These are phyloP conservation scores for Hetaerina titia DNA, from an alignment of 2,888 invertebrate species.

Conservation along the genomic window DNA sequence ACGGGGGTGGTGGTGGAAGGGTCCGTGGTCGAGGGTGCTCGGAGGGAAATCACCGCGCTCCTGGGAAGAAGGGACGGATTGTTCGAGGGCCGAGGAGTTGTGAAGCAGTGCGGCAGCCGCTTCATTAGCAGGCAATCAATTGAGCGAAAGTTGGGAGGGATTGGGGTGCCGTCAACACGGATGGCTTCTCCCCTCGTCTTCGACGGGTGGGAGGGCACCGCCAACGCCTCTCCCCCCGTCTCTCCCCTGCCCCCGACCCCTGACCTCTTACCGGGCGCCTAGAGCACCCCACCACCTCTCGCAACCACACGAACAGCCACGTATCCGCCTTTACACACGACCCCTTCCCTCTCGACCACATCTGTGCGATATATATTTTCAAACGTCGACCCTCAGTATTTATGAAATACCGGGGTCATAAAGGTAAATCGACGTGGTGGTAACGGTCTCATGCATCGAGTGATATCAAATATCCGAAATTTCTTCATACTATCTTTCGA, in stretches of 20 bases:
- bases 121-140: slow-evolving; percentile 59
- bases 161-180: neutral
- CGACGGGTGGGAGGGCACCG: neutral
- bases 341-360: too few species aligned
- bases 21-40: neutral
- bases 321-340: too few species aligned
- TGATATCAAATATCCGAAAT: too few species aligned
- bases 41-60: neutral
- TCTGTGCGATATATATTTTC: too few species aligned
- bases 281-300: too few species aligned
- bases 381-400: too few species aligned
- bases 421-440: too few species aligned
- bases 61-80: neutral
- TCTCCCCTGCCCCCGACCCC: neutral
- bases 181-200: neutral
- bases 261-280: too few species aligned
- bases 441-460: too few species aligned
- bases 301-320: too few species aligned
- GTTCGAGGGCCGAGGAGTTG: neutral
- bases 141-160: slow-evolving; percentile 27
- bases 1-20: neutral
- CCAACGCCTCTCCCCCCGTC: neutral
- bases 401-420: too few species aligned
- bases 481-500: too few species aligned
- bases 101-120: neutral